A percentile compares a stretch with the other conserved stretches of the same genome.
These are phyloP conservation scores for Tragelaphus strepsiceros DNA, from an alignment of 2,113 vertebrate species.

Conservation along the genomic window DNA sequence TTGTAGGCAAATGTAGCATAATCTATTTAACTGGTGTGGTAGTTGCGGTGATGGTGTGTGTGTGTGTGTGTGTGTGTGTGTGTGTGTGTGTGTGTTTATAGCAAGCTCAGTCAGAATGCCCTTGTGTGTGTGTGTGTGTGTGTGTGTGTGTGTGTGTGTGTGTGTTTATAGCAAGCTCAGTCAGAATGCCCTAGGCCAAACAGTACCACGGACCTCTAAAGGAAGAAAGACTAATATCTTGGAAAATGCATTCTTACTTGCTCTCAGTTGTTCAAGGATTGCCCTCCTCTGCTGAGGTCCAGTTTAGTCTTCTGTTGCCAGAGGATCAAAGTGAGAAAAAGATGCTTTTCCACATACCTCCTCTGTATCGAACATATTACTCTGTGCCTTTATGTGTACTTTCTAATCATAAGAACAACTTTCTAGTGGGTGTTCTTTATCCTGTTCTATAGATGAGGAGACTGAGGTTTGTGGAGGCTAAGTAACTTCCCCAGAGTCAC, in stretches of 20 bases:
- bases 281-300: not conserved
- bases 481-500: not conserved
- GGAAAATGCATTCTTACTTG: not conserved
- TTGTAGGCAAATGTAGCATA: slow-evolving; percentile 12
- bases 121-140: not conserved
- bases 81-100: not conserved
- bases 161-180: not conserved
- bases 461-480: not conserved
- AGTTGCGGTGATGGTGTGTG: not conserved
- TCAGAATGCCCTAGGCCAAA: not conserved
- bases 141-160: not conserved
- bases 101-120: not conserved
- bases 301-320: not conserved
- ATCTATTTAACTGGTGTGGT: not conserved
- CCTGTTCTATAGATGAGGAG: not conserved
- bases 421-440: not conserved
- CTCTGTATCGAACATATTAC: not conserved
- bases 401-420: not conserved
- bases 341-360: not conserved
- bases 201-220: not conserved
- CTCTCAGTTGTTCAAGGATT: not conserved
- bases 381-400: not conserved
- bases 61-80: not conserved
- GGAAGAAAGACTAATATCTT: slow-evolving; percentile 14
- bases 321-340: not conserved